These are phyloP conservation scores for Climacteris rufus DNA, from an alignment of 2,113 vertebrate species.

Conservation along the genomic window DNA sequence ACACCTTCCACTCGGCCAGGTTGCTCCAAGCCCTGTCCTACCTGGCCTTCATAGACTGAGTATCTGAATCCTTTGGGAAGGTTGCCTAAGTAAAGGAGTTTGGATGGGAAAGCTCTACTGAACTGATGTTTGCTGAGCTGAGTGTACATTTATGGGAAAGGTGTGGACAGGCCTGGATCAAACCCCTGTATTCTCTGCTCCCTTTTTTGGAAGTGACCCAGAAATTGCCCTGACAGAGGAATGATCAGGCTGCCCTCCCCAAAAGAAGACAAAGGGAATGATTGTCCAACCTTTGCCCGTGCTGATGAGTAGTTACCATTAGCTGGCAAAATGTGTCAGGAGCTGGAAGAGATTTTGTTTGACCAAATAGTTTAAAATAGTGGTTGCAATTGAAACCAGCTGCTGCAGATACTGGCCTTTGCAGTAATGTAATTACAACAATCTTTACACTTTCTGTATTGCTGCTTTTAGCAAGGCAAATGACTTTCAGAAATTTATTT, in stretches of 20 bases:
- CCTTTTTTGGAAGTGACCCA: not conserved
- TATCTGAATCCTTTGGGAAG: not conserved
- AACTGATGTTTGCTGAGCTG: not conserved
- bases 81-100: not conserved
- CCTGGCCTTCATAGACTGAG: not conserved
- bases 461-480: not conserved
- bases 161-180: not conserved
- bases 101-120: not conserved
- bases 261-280: not conserved
- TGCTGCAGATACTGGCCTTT: slow-evolving; percentile 12
- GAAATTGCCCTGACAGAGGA: not conserved
- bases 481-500: not conserved
- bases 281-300: not conserved
- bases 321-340: not conserved
- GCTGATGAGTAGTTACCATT: not conserved
- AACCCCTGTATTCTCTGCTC: not conserved
- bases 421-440: not conserved
- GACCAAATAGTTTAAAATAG: slow-evolving; percentile 9
- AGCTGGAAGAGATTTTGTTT: not conserved
- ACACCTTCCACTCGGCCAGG: not conserved
- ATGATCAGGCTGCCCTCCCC: not conserved
- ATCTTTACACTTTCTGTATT: not conserved
- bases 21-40: not conserved
- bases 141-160: not conserved
- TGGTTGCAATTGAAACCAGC: slow-evolving; percentile 24